phyloP scores from a whole-genome alignment of 2,113 vertebrate species.

The Triplophysa tibetana region DNA sequence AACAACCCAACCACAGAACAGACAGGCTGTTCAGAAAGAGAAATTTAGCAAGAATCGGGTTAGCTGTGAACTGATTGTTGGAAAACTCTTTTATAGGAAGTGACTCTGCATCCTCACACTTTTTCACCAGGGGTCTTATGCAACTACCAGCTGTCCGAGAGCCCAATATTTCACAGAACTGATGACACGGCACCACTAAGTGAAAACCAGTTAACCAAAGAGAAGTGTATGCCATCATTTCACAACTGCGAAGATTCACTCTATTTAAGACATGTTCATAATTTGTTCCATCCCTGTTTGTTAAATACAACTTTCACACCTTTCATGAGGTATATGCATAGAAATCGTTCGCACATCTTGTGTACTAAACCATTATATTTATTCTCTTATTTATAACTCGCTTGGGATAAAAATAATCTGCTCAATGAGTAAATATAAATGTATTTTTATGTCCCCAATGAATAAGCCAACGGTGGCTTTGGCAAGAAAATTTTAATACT shows the following conservation, averaged over 20 bases:
- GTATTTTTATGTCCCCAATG: neutral
- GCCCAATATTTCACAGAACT: constrained; percentile 29
- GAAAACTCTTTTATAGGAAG: neutral
- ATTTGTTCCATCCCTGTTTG: neutral
- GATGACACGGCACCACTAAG: neutral
- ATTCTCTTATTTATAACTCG: too few relatives aligned
- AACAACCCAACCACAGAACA: neutral
- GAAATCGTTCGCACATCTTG: neutral
- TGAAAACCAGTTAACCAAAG: neutral
- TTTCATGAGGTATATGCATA: neutral
- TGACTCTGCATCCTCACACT: neutral
- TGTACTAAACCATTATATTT: too few relatives aligned
- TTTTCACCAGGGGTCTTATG: neutral
- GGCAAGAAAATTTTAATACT: too few relatives aligned
- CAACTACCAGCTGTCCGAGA: neutral
- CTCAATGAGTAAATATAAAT: too few relatives aligned
- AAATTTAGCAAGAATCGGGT: neutral
- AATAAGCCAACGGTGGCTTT: neutral
- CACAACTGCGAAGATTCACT: neutral
- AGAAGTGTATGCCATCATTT: neutral
- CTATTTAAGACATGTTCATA: neutral
- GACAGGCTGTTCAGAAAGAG: neutral
- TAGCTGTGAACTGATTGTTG: neutral
- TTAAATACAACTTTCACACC: neutral
- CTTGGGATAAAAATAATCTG: too few relatives aligned